phyloP scores from a whole-genome alignment of 2,888 invertebrate genomes.

The Nasonia oneida region DNA sequence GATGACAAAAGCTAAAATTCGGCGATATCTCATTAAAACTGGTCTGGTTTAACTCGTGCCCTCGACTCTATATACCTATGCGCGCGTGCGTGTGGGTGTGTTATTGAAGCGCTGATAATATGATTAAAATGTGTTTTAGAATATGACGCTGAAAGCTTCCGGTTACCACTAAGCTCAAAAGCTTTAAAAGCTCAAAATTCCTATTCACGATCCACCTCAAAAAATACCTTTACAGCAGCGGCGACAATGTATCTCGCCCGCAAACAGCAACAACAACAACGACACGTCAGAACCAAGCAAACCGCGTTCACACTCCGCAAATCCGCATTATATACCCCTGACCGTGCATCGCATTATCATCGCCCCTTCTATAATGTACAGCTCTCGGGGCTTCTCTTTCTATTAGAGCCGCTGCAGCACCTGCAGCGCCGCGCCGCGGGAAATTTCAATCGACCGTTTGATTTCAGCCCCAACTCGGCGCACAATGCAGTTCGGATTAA shows the following conservation, averaged over 20 bases:
- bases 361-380: not conserved
- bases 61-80: not conserved
- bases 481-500: constrained; percentile 69
- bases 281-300: not conserved
- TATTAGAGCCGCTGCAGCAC: not conserved
- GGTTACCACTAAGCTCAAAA: not conserved
- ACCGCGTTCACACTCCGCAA: not conserved
- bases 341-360: not conserved
- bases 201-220: not conserved
- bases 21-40: constrained; percentile 34
- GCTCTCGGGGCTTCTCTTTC: constrained; percentile 10
- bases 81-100: not conserved
- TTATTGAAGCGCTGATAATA: constrained; percentile 27
- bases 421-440: constrained; percentile 5
- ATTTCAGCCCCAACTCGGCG: constrained; percentile 69
- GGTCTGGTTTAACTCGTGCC: constrained; percentile 25
- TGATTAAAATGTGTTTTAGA: constrained; percentile 18
- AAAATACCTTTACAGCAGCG: not conserved
- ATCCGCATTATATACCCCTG: not conserved
- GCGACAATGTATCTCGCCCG: not conserved
- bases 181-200: not conserved
- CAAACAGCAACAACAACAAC: not conserved
- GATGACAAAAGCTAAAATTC: constrained; percentile 45
- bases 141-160: not conserved
- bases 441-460: constrained; percentile 64